Conservation (phyloP, 2,888 invertebrate genomes). For the Caenorhabditis sp. region DNA sequence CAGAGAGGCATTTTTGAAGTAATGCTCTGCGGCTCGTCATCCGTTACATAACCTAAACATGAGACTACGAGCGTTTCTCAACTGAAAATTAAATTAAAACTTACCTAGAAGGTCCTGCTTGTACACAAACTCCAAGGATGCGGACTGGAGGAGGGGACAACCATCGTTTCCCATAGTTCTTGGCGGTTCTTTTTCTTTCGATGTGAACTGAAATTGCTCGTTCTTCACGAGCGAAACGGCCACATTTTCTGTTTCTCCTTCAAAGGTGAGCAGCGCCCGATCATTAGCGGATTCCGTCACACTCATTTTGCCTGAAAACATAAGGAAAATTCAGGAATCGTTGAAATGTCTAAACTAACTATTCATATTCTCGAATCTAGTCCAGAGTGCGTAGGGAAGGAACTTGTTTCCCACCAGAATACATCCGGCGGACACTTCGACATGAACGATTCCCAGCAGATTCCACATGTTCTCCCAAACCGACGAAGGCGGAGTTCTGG, state of each 20-base stretch:
- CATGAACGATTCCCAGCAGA: constrained; percentile 72
- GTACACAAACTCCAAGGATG: constrained; percentile 94
- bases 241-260: constrained; percentile 90
- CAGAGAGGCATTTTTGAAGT: constrained; percentile 76
- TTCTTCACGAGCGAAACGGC: constrained; percentile 95
- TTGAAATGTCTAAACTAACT: constrained; percentile 88
- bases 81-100: too few relatives aligned
- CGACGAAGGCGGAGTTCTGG: constrained; percentile 53
- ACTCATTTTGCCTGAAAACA: constrained; percentile 72
- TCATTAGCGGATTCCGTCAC: constrained; percentile 86
- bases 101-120: constrained; percentile 96
- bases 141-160: constrained; percentile 96
- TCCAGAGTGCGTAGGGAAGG: constrained; percentile 93
- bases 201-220: constrained; percentile 92
- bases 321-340: too few relatives aligned
- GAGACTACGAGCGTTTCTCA: background rate
- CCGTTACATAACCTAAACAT: constrained; percentile 58
- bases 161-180: constrained; percentile 93
- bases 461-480: constrained; percentile 78
- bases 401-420: constrained; percentile 96
- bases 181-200: constrained; percentile 87
- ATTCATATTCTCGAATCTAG: constrained; percentile 94
- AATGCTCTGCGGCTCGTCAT: constrained; percentile 66
- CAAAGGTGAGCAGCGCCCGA: constrained; percentile 71
- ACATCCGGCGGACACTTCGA: constrained; percentile 93